Percentiles rank a stretch among this genome's conserved stretches.
These are phyloP conservation scores for Rhegmatorhina hoffmannsi DNA, from an alignment of 2,113 vertebrate species.

Conservation along the genomic window DNA sequence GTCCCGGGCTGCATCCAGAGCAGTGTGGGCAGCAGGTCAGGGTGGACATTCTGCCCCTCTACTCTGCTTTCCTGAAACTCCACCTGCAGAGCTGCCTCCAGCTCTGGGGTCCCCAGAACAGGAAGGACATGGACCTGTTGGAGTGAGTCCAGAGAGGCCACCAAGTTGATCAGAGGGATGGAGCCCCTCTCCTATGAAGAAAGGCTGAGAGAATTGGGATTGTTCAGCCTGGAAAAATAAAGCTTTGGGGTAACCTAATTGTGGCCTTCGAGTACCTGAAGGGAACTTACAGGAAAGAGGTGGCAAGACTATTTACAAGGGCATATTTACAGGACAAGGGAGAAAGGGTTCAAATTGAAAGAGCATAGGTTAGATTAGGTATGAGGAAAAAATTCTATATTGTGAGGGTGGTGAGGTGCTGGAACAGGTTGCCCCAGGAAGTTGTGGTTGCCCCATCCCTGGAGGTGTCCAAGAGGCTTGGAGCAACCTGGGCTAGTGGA, in stretches of 20 bases:
- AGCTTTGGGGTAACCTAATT: background rate
- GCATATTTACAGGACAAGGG: background rate
- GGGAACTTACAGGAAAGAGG: background rate
- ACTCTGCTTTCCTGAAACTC: rapidly evolving
- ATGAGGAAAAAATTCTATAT: background rate
- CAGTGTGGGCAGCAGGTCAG: background rate
- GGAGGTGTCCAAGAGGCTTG: background rate
- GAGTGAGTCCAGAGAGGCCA: background rate
- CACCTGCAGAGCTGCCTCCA: background rate
- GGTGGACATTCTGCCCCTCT: background rate
- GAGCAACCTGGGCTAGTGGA: background rate
- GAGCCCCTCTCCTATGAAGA: background rate
- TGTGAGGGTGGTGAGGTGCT: background rate
- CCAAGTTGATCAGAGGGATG: background rate
- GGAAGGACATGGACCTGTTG: rapidly evolving
- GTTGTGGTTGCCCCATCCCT: background rate
- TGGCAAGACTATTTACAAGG: background rate
- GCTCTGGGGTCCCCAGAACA: background rate
- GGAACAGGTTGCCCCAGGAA: background rate
- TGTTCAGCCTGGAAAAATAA: background rate
- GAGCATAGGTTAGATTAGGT: background rate
- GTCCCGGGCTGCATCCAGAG: background rate
- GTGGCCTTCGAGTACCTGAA: background rate
- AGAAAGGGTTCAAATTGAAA: background rate
- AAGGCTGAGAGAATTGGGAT: background rate